These are phyloP conservation scores for Florisuga fusca DNA, from an alignment of 2,797 vertebrate genomes.

Conservation along the genomic window DNA sequence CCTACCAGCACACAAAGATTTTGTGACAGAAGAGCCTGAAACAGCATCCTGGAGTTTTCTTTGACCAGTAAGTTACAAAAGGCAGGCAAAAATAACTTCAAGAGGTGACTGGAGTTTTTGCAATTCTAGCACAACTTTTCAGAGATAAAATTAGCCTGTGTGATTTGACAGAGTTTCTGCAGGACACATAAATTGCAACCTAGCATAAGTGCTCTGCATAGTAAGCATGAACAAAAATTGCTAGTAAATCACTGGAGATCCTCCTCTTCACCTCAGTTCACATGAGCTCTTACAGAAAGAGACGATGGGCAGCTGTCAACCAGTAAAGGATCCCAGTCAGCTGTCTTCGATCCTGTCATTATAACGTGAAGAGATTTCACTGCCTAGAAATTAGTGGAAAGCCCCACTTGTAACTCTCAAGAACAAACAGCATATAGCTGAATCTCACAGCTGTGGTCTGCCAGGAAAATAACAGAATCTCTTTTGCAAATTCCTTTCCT, in stretches of 20 bases:
- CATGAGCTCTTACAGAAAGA: background rate
- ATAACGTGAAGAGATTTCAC: background rate
- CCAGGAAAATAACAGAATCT: background rate
- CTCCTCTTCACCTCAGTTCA: background rate
- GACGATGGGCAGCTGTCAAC: background rate
- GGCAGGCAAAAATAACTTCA: rapidly evolving
- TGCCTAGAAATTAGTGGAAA: background rate
- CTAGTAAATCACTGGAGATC: background rate
- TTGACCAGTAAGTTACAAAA: background rate
- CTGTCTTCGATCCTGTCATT: background rate
- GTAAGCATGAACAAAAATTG: background rate
- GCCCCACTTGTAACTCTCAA: background rate
- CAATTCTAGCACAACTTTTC: background rate
- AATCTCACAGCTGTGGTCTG: background rate
- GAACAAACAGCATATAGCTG: background rate
- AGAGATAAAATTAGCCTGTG: background rate
- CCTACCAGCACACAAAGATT: background rate
- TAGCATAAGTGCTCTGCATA: background rate
- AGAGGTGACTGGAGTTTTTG: background rate
- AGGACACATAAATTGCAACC: background rate
- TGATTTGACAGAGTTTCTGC: background rate
- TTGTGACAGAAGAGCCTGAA: constrained; percentile 12
- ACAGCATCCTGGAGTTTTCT: background rate
- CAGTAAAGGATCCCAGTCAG: background rate
- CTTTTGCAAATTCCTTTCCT: background rate